Evolutionary conservation across 1,140 invertebrate species (phyloP).

Genomic region (Diachasma alloeum): DNA sequence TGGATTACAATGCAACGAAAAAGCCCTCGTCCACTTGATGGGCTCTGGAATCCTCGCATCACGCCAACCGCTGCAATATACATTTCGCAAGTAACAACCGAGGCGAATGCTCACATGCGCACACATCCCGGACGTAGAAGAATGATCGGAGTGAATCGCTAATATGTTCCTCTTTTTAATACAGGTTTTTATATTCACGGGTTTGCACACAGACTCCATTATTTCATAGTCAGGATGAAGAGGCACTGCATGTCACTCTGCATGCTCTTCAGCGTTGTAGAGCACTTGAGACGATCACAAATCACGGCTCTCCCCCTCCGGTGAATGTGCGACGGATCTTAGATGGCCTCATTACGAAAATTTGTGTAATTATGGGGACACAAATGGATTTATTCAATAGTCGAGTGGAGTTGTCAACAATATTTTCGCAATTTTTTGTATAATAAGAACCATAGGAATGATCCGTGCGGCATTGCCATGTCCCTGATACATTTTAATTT

Average conservation of each 20-base stretch:
- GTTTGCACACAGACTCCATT: background rate
- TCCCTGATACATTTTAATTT: no score
- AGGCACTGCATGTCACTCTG: background rate
- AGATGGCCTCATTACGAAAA: background rate
- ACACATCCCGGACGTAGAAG: background rate
- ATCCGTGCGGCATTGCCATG: no score
- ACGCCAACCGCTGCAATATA: background rate
- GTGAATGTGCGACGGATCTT: background rate
- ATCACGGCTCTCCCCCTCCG: background rate
- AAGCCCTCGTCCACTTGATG: background rate
- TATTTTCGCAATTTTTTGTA: background rate
- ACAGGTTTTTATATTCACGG: background rate
- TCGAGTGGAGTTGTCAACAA: background rate
- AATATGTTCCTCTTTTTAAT: slow-evolving; percentile 4
- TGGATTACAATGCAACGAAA: no score
- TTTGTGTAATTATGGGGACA: background rate
- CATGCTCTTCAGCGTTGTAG: background rate
- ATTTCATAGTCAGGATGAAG: background rate
- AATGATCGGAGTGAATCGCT: background rate
- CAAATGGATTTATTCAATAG: background rate
- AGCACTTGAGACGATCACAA: background rate
- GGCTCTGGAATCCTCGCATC: background rate
- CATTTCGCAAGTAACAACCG: background rate
- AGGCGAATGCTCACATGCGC: background rate
- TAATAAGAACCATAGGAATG: no score